Evolutionary conservation across 2,888 invertebrate species (phyloP).

Genomic region (Drosophila greeni): DNA sequence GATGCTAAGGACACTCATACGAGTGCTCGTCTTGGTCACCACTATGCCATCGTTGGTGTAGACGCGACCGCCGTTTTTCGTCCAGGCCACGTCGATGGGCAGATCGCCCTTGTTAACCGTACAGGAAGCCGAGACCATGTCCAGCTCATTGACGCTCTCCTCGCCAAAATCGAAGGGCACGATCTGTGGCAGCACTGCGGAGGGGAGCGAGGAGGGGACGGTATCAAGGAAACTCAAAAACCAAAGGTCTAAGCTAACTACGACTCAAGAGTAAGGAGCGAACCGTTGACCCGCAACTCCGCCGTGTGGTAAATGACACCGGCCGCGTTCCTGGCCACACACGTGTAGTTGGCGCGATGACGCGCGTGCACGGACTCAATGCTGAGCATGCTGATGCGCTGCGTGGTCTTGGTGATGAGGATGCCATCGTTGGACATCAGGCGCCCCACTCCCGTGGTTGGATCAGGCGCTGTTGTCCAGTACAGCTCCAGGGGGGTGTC

Average conservation of each 20-base stretch:
- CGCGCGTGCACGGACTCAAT: conserved; percentile 84
- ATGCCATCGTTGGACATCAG: conserved; percentile 82
- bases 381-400: conserved; percentile 84
- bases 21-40: conserved; percentile 82
- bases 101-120: conserved; percentile 87
- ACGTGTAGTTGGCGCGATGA: conserved; percentile 87
- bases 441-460: conserved; percentile 80
- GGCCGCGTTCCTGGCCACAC: conserved; percentile 85
- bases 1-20: conserved; percentile 83
- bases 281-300: conserved; percentile 86
- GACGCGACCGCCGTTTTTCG: conserved; percentile 80
- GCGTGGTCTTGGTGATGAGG: conserved; percentile 82
- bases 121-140: conserved; percentile 85
- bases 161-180: conserved; percentile 86
- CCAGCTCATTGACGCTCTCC: conserved; percentile 84
- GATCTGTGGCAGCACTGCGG: conserved; percentile 85
- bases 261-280: not conserved
- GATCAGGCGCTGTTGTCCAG: conserved; percentile 81
- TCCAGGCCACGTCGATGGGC: conserved; percentile 88
- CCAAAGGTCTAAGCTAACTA: conserved; percentile 32
- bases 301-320: conserved; percentile 85
- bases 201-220: conserved; percentile 15
- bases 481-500: conserved; percentile 88
- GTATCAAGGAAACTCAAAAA: conserved; percentile 22
- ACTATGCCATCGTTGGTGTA: conserved; percentile 81